Conservation (phyloP, 2,113 vertebrate species). For the Cyprinodon tularosa region DNA sequence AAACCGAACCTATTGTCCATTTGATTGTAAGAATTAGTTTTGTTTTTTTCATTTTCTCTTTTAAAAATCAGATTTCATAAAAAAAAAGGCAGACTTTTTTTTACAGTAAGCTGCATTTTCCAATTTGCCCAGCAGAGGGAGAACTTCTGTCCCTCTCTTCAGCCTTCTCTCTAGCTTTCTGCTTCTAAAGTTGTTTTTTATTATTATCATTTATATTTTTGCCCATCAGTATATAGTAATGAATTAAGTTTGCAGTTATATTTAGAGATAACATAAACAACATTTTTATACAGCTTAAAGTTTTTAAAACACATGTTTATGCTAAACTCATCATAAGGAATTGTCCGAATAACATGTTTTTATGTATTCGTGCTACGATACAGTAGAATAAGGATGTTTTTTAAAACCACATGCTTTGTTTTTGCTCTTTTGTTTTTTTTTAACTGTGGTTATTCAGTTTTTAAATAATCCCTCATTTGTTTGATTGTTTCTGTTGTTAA, state of each 20-base stretch:
- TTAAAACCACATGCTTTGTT: background rate
- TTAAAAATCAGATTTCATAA: no score
- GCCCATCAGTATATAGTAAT: no score
- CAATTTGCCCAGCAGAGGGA: constrained; percentile 53
- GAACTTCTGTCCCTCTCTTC: background rate
- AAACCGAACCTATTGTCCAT: no score
- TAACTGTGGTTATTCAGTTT: background rate
- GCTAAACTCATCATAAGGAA: background rate
- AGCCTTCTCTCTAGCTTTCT: background rate
- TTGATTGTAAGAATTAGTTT: no score
- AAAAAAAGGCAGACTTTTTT: background rate
- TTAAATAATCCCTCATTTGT: background rate
- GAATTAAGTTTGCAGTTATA: no score
- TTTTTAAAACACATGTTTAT: background rate
- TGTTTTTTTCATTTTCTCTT: background rate
- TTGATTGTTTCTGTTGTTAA: background rate
- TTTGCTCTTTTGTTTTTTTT: background rate
- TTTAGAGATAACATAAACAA: no score
- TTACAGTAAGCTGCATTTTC: background rate
- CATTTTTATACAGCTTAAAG: background rate
- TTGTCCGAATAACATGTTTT: no score
- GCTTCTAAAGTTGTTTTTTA: background rate
- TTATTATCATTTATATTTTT: background rate
- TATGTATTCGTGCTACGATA: no score
- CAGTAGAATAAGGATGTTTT: no score